Evolutionary conservation across 37 sponge, comb jelly and placozoan species (phyloP), one percentile per base, ranked within the genome.

Genomic region (Ephydatia muelleri): DNA sequence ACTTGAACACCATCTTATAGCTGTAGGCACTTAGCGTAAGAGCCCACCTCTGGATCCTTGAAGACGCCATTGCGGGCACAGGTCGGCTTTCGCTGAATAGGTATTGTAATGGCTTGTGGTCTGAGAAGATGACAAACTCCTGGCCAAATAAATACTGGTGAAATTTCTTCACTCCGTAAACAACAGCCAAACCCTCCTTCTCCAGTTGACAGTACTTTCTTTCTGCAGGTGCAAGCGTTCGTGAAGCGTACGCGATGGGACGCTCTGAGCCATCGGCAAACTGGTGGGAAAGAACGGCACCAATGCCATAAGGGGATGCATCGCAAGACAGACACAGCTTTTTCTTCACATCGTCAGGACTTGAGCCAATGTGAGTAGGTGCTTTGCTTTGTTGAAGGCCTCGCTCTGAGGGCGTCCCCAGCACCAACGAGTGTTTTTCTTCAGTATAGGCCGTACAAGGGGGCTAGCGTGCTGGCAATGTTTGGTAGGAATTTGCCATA

Each of bases 51-150:
- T 64, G 79, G 30, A 87, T 32, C 23, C 81, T 36, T 0, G 82
- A 67, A 28, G 88, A 80, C 28, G 82, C 88, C 82, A 87, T 33
- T 19, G 19, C 11, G 13, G 88, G 88, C 8, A 82, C 49, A 9
- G 57, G 68, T 65, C 72, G 32, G n/a, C 23, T 35, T 34, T 72
- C 81, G 27, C 68, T 70, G 21, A 87, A 75, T 26, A 87, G 30
- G 30, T 75, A 30, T n/a, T 36, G 23, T 2, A 87, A 49, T 9
- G 88, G 88, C 29, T 81, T 80, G 68, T 87, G 88, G 70, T 87
- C 88, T 5, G 88, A 64, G 6, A 37, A 2, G 0, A 81, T 70
- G 12, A 28, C 38, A 49, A 81, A 87, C 8, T 13, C 25, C 49
- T 77, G 16, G 38, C 82, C 82, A 28, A 65, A 36, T 5, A 87